These are phyloP conservation scores for Pegoplata infirma DNA, from an alignment of 2,888 invertebrate species.

Conservation along the genomic window DNA sequence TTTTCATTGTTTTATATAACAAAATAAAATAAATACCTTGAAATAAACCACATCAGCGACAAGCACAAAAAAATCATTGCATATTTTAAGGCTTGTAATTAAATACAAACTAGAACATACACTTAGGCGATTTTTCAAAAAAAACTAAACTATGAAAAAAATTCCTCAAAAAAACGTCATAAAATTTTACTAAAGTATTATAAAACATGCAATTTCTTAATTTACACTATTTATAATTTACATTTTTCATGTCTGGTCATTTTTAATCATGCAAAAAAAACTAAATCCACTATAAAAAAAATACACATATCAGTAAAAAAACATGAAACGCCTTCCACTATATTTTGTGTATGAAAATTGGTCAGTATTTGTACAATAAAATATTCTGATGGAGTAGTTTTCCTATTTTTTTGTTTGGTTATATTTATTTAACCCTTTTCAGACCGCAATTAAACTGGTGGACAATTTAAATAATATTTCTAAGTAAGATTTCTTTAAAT, in stretches of 20 bases:
- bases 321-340: background rate
- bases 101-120: constrained; percentile 25
- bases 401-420: background rate
- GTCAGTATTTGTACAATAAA: background rate
- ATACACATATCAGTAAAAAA: background rate
- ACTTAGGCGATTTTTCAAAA: constrained; percentile 7
- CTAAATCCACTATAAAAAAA: background rate
- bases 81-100: constrained; percentile 40
- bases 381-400: background rate
- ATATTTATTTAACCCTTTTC: background rate
- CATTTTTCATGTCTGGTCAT: constrained; percentile 53
- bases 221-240: constrained; percentile 54
- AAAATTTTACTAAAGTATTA: constrained; percentile 31
- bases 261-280: constrained; percentile 40
- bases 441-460: too few species aligned
- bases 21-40: background rate
- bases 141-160: background rate
- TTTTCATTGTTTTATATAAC: background rate
- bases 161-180: background rate
- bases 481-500: too few species aligned
- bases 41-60: background rate
- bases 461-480: too few species aligned
- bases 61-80: constrained; percentile 24
- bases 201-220: constrained; percentile 57
- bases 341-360: background rate